Conservation (phyloP, 1,140 invertebrate species). For the Macrostomum lignano region DNA sequence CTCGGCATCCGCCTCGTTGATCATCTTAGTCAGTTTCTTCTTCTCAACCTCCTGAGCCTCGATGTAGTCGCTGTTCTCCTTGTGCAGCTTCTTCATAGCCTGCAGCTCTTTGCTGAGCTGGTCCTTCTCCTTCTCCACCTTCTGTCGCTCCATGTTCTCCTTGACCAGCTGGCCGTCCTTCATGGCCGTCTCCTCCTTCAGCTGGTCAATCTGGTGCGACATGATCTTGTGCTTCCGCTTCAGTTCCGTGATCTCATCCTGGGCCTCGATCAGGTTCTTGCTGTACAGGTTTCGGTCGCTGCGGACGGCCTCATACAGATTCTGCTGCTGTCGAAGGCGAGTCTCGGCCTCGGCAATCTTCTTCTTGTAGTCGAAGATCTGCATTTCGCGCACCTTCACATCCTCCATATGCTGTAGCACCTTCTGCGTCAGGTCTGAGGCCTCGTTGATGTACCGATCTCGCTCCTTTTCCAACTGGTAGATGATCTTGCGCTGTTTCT, state of each 20-base stretch:
- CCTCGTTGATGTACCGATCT: constrained; percentile 33
- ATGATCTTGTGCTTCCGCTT: constrained; percentile 35
- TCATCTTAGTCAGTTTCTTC: constrained; percentile 28
- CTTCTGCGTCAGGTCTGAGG: constrained; percentile 30
- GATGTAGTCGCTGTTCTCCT: constrained; percentile 31
- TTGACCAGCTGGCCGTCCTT: constrained; percentile 37
- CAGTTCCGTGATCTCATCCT: constrained; percentile 37
- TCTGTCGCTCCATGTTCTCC: constrained; percentile 35
- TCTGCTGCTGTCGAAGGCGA: constrained; percentile 35
- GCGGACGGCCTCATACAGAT: constrained; percentile 34
- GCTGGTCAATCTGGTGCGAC: constrained; percentile 37
- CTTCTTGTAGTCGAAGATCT: constrained; percentile 38
- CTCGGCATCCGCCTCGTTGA: constrained; percentile 32
- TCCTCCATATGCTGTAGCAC: constrained; percentile 32
- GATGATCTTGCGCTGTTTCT: constrained; percentile 31
- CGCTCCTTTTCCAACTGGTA: constrained; percentile 34
- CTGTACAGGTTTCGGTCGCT: constrained; percentile 35
- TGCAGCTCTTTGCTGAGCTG: constrained; percentile 31
- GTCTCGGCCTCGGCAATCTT: constrained; percentile 34
- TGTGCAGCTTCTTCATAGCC: constrained; percentile 21
- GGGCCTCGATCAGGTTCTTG: constrained; percentile 34
- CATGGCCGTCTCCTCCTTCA: constrained; percentile 38
- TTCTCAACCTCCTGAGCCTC: constrained; percentile 33
- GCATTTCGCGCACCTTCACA: constrained; percentile 32
- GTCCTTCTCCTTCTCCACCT: constrained; percentile 41